Evolutionary conservation across 2,113 vertebrate genomes (phyloP).

Genomic region (Phrynosoma platyrhinos): DNA sequence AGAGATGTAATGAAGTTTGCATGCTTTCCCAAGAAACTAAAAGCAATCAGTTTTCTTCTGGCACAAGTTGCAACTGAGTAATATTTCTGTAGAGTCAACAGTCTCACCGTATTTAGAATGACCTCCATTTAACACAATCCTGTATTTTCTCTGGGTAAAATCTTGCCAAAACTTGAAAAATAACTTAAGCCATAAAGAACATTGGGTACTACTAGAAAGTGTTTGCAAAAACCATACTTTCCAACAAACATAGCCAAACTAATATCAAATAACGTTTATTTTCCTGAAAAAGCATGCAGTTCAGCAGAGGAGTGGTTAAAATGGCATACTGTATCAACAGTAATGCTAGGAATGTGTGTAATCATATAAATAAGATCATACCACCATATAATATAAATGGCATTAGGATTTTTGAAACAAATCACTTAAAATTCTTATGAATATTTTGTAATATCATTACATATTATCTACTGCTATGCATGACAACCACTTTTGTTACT

Average conservation of each 20-base stretch:
- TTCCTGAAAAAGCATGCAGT: constrained; percentile 41
- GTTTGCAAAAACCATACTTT: constrained; percentile 43
- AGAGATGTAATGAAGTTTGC: constrained; percentile 26
- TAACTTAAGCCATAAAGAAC: constrained; percentile 38
- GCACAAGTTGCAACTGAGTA: constrained; percentile 11
- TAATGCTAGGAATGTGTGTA: no score
- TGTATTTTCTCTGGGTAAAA: constrained; percentile 17
- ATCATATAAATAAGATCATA: neutral
- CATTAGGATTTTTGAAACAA: neutral
- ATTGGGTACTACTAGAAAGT: neutral
- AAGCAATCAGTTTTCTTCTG: constrained; percentile 25
- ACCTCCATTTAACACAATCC: constrained; percentile 32
- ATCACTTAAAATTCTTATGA: neutral
- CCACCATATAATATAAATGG: neutral
- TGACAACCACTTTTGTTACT: neutral
- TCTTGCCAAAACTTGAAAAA: constrained; percentile 45
- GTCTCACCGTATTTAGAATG: constrained; percentile 33
- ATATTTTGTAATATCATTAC: neutral
- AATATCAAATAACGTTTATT: constrained; percentile 53
- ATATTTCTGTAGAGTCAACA: constrained; percentile 41
- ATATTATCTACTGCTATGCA: neutral
- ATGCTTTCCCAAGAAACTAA: constrained; percentile 37
- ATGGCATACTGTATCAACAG: no score
- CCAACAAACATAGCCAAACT: constrained; percentile 40
- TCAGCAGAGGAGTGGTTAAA: neutral